Conservation (phyloP, 2,888 invertebrate species). For the Isotomurus palustris region DNA sequence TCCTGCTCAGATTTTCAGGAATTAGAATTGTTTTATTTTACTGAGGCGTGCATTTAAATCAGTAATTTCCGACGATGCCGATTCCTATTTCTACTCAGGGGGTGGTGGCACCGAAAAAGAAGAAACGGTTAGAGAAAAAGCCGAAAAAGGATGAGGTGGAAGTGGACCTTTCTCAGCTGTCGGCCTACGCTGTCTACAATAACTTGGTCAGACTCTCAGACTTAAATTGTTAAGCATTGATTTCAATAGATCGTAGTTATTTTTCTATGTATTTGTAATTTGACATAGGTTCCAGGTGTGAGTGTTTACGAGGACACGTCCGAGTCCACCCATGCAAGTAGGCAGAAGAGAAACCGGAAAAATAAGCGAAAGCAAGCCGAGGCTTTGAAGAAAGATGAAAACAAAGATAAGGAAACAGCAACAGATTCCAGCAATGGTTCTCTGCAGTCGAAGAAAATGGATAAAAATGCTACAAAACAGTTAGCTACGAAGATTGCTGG, state of each 20-base stretch:
- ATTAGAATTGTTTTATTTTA: too few species aligned
- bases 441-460: too few species aligned
- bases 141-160: not conserved
- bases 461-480: too few species aligned
- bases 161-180: constrained; percentile 12
- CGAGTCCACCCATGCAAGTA: not conserved
- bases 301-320: constrained; percentile 33
- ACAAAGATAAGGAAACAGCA: too few species aligned
- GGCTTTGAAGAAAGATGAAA: not conserved
- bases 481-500: too few species aligned
- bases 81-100: too few species aligned
- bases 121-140: too few species aligned
- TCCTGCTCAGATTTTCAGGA: too few species aligned
- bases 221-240: not conserved
- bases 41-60: too few species aligned
- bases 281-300: constrained; percentile 32
- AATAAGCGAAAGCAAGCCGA: constrained; percentile 7
- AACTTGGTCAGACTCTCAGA: constrained; percentile 18
- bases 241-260: not conserved
- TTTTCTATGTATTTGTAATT: not conserved
- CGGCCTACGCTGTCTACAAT: constrained; percentile 36
- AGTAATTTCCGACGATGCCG: too few species aligned
- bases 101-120: too few species aligned
- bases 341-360: constrained; percentile 12
- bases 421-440: too few species aligned